Evolutionary conservation across 2,113 vertebrate genomes (phyloP).

Genomic region (Myanophis thanlyinensis): DNA sequence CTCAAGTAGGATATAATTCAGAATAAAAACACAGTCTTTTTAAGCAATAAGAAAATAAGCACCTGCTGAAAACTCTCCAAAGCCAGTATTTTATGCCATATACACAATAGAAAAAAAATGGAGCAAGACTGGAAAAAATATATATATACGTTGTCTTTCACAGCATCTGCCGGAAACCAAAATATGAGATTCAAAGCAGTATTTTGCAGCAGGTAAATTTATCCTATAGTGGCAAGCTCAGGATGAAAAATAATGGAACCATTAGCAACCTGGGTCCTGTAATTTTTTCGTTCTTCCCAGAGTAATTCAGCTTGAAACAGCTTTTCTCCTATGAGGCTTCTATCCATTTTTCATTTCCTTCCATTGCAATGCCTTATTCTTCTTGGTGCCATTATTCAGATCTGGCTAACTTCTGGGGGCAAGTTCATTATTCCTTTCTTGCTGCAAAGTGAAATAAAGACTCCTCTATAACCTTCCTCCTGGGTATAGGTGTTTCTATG

Average conservation of each 20-base stretch:
- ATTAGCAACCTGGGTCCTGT: constrained; percentile 1
- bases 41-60: neutral
- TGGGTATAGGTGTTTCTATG: neutral
- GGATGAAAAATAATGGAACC: neutral
- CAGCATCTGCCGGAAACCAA: neutral
- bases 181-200: constrained; percentile 8
- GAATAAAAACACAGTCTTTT: neutral
- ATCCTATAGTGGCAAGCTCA: neutral
- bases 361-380: constrained; percentile 18
- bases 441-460: constrained; percentile 6
- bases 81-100: neutral
- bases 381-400: neutral
- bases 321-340: constrained; percentile 5
- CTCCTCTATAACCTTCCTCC: neutral
- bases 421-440: constrained; percentile 19
- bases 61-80: fast-evolving
- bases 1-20: neutral
- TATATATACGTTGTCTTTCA: neutral
- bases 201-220: neutral
- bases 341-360: constrained; percentile 23
- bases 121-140: neutral
- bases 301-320: constrained; percentile 29
- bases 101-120: neutral
- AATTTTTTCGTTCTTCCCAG: neutral
- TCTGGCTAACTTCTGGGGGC: constrained; percentile 2